Conservation (phyloP, 1,140 invertebrate genomes). For the Philopotamus ludificatus region DNA sequence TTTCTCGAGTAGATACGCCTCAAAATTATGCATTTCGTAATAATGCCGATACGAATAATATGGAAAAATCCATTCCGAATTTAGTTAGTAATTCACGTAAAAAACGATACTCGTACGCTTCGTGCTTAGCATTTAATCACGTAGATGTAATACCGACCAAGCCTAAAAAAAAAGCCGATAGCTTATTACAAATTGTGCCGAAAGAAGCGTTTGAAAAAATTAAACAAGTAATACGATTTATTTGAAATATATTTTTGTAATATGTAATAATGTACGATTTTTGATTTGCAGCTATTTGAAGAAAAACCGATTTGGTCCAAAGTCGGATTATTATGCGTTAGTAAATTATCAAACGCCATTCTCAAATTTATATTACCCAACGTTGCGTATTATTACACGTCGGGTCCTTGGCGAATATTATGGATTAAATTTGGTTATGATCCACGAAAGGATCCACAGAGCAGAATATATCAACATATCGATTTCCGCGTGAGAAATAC, state of each 20-base stretch:
- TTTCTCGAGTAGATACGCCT: constrained; percentile 73
- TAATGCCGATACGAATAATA: constrained; percentile 46
- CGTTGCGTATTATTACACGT: constrained; percentile 79
- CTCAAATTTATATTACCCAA: constrained; percentile 79
- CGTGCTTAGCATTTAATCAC: constrained; percentile 58
- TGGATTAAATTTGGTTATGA: constrained; percentile 88
- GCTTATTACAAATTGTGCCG: constrained; percentile 49
- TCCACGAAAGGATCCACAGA: constrained; percentile 73
- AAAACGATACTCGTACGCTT: constrained; percentile 57
- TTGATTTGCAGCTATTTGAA: constrained; percentile 63
- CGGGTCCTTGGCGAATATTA: constrained; percentile 84
- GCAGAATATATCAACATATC: constrained; percentile 81
- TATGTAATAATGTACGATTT: constrained; percentile 11
- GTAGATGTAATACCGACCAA: constrained; percentile 55
- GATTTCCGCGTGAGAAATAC: constrained; percentile 77
- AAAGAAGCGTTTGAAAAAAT: constrained; percentile 50
- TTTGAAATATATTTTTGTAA: constrained; percentile 22
- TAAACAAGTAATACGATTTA: constrained; percentile 49
- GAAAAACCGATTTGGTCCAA: constrained; percentile 84
- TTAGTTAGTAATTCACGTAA: constrained; percentile 47
- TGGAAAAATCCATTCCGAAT: constrained; percentile 40
- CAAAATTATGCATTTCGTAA: constrained; percentile 58
- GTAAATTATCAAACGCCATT: constrained; percentile 61
- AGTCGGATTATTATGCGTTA: constrained; percentile 67
- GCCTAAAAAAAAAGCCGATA: constrained; percentile 56